Conservation (phyloP, 1,140 invertebrate species). For the Euura lappo region DNA sequence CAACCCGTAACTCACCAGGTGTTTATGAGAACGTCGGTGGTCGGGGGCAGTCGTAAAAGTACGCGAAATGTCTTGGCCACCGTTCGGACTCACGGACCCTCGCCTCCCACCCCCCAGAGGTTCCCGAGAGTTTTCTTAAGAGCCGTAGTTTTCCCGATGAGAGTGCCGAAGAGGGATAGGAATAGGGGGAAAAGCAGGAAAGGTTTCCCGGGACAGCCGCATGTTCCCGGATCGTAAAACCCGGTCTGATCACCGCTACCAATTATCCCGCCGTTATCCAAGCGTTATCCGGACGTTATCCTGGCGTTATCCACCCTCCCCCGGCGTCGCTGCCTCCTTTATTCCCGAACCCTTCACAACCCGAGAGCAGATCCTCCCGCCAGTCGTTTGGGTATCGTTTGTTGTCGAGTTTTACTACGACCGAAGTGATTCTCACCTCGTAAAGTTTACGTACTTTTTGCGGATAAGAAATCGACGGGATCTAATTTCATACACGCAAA, state of each 20-base stretch:
- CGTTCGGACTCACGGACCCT: constrained; percentile 37
- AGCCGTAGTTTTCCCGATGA: constrained; percentile 27
- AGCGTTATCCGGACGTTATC: constrained; percentile 53
- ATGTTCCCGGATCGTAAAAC: constrained; percentile 60
- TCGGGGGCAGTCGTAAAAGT: constrained; percentile 48
- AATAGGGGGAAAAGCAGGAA: constrained; percentile 22
- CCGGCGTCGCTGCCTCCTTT: constrained; percentile 20
- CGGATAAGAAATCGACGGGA: not conserved
- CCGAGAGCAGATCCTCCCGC: constrained; percentile 4
- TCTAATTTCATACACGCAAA: not conserved
- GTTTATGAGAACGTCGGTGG: constrained; percentile 47
- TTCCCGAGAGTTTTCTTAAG: constrained; percentile 29
- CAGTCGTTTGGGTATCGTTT: constrained; percentile 3
- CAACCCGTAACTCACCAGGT: constrained; percentile 56
- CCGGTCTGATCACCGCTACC: constrained; percentile 59
- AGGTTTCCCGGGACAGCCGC: constrained; percentile 31
- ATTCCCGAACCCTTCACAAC: constrained; percentile 37
- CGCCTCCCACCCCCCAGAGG: constrained; percentile 17
- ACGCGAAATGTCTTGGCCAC: constrained; percentile 39
- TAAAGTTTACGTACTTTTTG: constrained; percentile 48
- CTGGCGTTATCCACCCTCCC: constrained; percentile 51
- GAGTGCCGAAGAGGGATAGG: constrained; percentile 22
- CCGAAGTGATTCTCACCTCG: constrained; percentile 60
- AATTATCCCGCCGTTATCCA: constrained; percentile 62
- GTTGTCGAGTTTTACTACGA: constrained; percentile 58